A percentile compares a stretch with the other conserved stretches of the same genome.
phyloP scores from a whole-genome alignment of 2,888 invertebrate genomes.

The Lapara coniferarum region DNA sequence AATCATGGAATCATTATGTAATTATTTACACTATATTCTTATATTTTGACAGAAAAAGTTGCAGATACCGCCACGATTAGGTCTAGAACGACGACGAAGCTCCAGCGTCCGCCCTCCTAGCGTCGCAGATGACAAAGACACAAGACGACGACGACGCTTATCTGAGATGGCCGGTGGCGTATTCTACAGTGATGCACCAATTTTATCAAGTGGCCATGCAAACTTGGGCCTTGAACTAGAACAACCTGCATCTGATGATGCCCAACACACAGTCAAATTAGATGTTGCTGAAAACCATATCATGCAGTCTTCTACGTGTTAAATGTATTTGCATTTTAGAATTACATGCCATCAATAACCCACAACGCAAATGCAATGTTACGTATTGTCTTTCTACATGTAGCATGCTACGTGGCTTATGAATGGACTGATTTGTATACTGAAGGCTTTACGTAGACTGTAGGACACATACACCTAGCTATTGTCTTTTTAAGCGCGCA shows the following conservation, averaged over 20 bases:
- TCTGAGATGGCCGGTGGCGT: slow-evolving; percentile 79
- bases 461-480: too few species aligned
- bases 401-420: too few species aligned
- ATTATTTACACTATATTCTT: neutral
- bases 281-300: slow-evolving; percentile 46
- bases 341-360: too few species aligned
- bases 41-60: slow-evolving; percentile 60
- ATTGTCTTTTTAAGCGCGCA: too few species aligned
- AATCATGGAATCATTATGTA: slow-evolving; percentile 40
- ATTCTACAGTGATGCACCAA: slow-evolving; percentile 72
- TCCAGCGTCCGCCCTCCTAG: slow-evolving; percentile 75
- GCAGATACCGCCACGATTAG: slow-evolving; percentile 65
- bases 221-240: slow-evolving; percentile 73
- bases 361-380: neutral
- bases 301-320: slow-evolving; percentile 52
- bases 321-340: slow-evolving; percentile 17
- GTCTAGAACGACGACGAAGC: slow-evolving; percentile 70
- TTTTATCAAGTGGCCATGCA: slow-evolving; percentile 63
- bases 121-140: slow-evolving; percentile 73
- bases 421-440: too few species aligned
- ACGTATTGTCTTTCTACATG: neutral
- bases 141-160: slow-evolving; percentile 70
- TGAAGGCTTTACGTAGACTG: too few species aligned
- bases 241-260: slow-evolving; percentile 60
- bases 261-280: slow-evolving; percentile 54